A percentile compares a stretch with the other conserved stretches of the same genome.
These are phyloP conservation scores for Brachirus orientalis DNA, from an alignment of 2,113 vertebrate species.

Conservation along the genomic window DNA sequence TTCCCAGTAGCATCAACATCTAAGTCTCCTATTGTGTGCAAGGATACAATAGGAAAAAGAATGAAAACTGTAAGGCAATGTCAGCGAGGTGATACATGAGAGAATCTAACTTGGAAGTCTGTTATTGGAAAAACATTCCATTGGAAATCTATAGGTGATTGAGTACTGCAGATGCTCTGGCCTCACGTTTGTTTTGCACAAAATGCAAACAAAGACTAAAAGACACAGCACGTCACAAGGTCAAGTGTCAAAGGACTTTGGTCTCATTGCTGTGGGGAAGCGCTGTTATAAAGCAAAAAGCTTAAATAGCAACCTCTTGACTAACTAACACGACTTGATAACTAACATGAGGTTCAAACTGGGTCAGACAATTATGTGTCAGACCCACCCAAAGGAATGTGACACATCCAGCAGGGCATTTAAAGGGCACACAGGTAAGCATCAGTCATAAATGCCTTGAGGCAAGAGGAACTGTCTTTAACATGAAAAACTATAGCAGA, in stretches of 20 bases:
- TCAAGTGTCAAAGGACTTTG: neutral
- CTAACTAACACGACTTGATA: too few species aligned
- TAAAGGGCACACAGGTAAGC: neutral
- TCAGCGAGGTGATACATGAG: conserved; percentile 10
- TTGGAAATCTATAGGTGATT: conserved; percentile 20
- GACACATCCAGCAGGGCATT: too few species aligned
- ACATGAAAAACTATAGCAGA: neutral
- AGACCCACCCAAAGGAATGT: too few species aligned
- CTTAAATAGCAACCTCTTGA: too few species aligned
- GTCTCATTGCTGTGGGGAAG: neutral
- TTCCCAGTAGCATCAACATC: neutral
- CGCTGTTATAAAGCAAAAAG: neutral
- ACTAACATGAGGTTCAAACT: too few species aligned
- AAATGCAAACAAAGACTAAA: neutral
- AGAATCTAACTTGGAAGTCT: conserved; percentile 4
- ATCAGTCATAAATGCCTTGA: neutral
- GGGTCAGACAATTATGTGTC: too few species aligned
- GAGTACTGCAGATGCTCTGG: conserved; percentile 4
- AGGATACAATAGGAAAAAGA: neutral
- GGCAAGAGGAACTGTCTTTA: too few species aligned
- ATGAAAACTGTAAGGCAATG: conserved; percentile 9
- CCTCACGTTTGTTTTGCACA: neutral
- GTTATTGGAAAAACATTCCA: conserved; percentile 13
- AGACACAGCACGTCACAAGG: neutral
- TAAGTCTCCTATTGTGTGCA: neutral